Evolutionary conservation across 2,888 invertebrate genomes (phyloP).

Genomic region (Hydropsyche betteni): DNA sequence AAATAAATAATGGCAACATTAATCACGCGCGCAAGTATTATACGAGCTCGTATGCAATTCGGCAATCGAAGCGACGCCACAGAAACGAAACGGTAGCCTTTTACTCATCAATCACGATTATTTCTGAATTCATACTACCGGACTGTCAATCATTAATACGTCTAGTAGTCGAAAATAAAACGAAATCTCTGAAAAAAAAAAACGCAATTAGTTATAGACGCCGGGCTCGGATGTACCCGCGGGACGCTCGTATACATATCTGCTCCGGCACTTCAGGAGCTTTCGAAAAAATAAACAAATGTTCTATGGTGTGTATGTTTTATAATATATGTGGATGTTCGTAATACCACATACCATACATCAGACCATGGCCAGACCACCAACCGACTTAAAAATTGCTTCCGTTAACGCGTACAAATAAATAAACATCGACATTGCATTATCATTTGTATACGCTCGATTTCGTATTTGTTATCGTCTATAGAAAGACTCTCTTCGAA

Average conservation of each 20-base stretch:
- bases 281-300: conserved; percentile 32
- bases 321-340: conserved; percentile 8
- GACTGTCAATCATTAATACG: too few species aligned
- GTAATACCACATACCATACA: not conserved
- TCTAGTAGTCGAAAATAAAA: not conserved
- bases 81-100: conserved; percentile 35
- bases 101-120: conserved; percentile 41
- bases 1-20: conserved; percentile 28
- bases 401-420: conserved; percentile 42
- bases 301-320: conserved; percentile 3
- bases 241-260: not conserved
- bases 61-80: conserved; percentile 21
- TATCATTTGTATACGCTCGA: conserved; percentile 39
- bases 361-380: conserved; percentile 39
- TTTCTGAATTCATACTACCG: conserved; percentile 32
- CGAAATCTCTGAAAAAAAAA: conserved; percentile 36
- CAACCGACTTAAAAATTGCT: conserved; percentile 42
- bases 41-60: conserved; percentile 14
- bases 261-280: conserved; percentile 36
- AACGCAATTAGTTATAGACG: conserved; percentile 32
- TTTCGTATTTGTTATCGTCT: conserved; percentile 16
- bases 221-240: not conserved
- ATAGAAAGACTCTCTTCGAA: not conserved
- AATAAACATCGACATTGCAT: conserved; percentile 43
- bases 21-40: conserved; percentile 2